phyloP scores from a whole-genome alignment of 2,797 vertebrate genomes.

The Anabacerthia variegaticeps region DNA sequence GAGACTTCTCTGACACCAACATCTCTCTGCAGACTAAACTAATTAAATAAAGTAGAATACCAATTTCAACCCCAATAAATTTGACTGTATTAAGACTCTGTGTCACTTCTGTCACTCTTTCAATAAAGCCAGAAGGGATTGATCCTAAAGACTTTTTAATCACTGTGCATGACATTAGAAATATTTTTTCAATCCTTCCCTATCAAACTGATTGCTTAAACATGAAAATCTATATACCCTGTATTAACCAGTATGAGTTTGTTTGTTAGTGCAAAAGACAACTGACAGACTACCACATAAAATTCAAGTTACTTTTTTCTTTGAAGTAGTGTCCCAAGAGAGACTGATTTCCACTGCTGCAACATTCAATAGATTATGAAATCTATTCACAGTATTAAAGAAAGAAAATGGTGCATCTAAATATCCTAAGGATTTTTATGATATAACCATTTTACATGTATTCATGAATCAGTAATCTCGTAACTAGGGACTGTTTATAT shows the following conservation, averaged over 20 bases:
- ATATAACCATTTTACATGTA: neutral
- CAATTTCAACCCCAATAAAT: conserved; percentile 70
- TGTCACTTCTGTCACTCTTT: conserved; percentile 60
- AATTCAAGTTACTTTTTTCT: conserved; percentile 4
- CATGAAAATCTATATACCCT: conserved; percentile 28
- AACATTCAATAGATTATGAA: conserved; percentile 10
- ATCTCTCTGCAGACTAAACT: conserved; percentile 45
- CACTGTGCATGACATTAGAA: conserved; percentile 47
- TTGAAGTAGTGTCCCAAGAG: neutral
- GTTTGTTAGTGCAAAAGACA: conserved; percentile 31
- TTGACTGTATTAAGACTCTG: conserved; percentile 40
- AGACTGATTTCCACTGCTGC: neutral
- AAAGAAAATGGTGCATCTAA: neutral
- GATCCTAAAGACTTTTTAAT: conserved; percentile 58
- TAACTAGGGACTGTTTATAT: neutral
- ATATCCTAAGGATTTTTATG: neutral
- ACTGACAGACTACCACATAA: conserved; percentile 14
- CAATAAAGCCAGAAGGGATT: conserved; percentile 60
- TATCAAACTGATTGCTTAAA: conserved; percentile 49
- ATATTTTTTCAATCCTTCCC: conserved; percentile 40
- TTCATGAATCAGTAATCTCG: neutral
- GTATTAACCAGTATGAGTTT: neutral
- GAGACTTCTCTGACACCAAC: conserved; percentile 39
- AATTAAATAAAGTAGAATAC: conserved; percentile 70
- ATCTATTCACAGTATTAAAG: neutral